Evolutionary conservation across 2,797 vertebrate genomes (phyloP), one percentile per base, ranked within the genome.

Genomic region (Cirrhinus mrigala): DNA sequence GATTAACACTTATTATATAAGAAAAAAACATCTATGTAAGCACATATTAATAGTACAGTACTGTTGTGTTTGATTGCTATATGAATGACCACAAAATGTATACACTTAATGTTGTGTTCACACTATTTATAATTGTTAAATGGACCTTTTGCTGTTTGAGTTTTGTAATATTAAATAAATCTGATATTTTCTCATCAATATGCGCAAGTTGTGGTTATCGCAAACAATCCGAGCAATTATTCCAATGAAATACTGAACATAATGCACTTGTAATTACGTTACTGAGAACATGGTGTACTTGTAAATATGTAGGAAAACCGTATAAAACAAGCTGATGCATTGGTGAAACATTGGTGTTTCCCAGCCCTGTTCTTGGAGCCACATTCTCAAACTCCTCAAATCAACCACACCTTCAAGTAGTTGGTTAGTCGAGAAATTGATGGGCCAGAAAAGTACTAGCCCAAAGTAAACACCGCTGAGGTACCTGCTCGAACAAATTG

Each of bases 91-190:
- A 77, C 60, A 70, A 22, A 16, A 50, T 81, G 18, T 14, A 2
- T 70, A 11, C 52, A 40, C 69, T 37, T 3, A 14, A 2, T n/a
- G 6, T 52, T 37, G 22, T 56, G 64, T 52, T 50, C 24, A 27
- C 7, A 46, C 29, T 74, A 52, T 75, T 27, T 75, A 10, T 75
- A 1, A 14, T 24, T 66, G n/a, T 64, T 75, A n/a, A 76, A 68
- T 27, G 29, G 48, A 83, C 29, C 81, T n/a, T 50, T 68, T 83
- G 56, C 52, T 83, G 52, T 82, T 56, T 74, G 58, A 70, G 22
- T 18, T 69, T 81, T 81, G 40, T 40, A 40, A 40, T 40, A 40
- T 40, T 40, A 40, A 40, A 77, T 77, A 84, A 84, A 84, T 29
- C n/a, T 7, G 14, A 52, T 29, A 0, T 10, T 77, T 77, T 68